phyloP scores from a whole-genome alignment of 2,888 invertebrate species.

The Meliscaeva auricollis region DNA sequence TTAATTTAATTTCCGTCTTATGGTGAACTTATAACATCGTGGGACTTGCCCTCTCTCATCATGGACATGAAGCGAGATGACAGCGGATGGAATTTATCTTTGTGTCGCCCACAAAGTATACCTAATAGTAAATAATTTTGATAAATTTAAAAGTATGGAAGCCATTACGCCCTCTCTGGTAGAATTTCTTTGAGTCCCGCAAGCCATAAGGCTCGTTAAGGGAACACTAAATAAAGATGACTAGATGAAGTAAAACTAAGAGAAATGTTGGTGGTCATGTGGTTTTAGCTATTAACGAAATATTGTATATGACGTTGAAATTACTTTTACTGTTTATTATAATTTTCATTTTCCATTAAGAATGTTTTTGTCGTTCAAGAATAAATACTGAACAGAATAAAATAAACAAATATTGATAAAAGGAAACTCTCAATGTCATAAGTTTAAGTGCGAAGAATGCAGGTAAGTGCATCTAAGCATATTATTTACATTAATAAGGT shows the following conservation, averaged over 20 bases:
- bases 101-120: not conserved
- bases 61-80: constrained; percentile 22
- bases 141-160: constrained; percentile 17
- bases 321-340: not conserved
- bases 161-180: not conserved
- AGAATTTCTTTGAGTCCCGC: not conserved
- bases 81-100: constrained; percentile 24
- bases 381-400: not conserved
- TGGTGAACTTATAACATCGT: constrained; percentile 53
- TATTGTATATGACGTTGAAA: not conserved
- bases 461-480: too few species aligned
- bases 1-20: constrained; percentile 74
- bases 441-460: too few species aligned
- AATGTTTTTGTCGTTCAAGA: not conserved
- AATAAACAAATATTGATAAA: too few species aligned
- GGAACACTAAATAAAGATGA: not conserved
- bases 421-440: too few species aligned
- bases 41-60: constrained; percentile 25
- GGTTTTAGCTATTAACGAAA: not conserved
- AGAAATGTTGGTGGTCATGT: not conserved
- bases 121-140: constrained; percentile 2
- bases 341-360: not conserved
- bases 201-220: not conserved
- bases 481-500: too few species aligned
- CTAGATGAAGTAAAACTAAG: not conserved